Evolutionary conservation across 2,113 vertebrate species (phyloP), one percentile per base, ranked within the genome.

Genomic region (Strix uralensis): DNA sequence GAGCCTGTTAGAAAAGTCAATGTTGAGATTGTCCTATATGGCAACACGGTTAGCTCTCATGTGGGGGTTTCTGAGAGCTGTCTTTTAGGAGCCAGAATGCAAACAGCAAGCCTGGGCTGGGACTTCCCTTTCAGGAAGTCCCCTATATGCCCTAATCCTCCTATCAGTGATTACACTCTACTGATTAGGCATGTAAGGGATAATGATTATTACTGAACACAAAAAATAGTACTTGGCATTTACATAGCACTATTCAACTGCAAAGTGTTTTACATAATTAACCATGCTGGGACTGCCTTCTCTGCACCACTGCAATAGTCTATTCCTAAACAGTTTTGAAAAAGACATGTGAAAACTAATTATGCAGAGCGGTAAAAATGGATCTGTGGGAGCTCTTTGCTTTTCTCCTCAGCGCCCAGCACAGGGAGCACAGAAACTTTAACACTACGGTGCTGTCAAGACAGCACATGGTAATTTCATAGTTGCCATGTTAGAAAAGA

Each of bases 181-280:
- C 88, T 79, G 95, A 92, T 79, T 61, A 94, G 86, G 83, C 42
- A 91, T 88, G 54, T 72, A 91, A 95, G 47, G 77, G 81, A 86
- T 79, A 96, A 95, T 4, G 36, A 94, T 94, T 94, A 95, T 94
- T 91, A 71, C 36, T 36, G 32, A 90, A 74, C 62, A 74, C 46
- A 87, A 79, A 84, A 80, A 84, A 65, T 40, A 78, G 69, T 47
- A 78, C 70, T n/a, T 81, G 92, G 65, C 86, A 94, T 86, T 94
- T 92, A 74, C 65, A 94, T 34, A 75, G 49, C 3, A 7, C 91
- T 94, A 75, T 88, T 94, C 73, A 94, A 61, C 77, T 89, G 81
- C 83, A 57, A 86, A 92, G 54, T 85, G 73, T 55, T 96, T 92
- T 91, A 84, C 88, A 92, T 92, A 96, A 97, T 96, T 94, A 95